Percentiles rank a stretch among this genome's conserved stretches.
Evolutionary conservation across 2,113 vertebrate species (phyloP).

Genomic region (Lasiurus cinereus): DNA sequence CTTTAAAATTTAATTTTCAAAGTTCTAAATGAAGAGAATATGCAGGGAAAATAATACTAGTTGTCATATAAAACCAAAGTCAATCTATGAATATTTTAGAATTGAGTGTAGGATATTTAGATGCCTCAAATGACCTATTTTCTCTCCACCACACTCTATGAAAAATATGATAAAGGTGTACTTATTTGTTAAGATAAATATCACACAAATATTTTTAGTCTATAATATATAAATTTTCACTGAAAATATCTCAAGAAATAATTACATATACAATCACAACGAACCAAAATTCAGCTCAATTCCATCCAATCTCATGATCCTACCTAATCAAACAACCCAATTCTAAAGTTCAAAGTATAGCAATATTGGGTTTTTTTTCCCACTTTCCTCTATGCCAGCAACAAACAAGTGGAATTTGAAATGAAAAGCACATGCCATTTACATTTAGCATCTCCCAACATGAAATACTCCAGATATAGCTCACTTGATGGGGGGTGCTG

Average conservation of each 20-base stretch:
- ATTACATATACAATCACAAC: constrained; percentile 46
- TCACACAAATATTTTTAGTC: background rate
- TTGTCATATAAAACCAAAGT: constrained; percentile 22
- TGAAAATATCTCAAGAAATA: background rate
- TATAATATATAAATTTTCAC: background rate
- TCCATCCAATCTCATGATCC: background rate
- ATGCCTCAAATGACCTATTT: constrained; percentile 51
- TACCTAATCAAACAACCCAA: background rate
- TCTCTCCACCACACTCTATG: background rate
- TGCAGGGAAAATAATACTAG: constrained; percentile 22
- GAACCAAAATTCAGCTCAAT: constrained; percentile 32
- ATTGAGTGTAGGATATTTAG: constrained; percentile 13
- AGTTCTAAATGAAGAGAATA: constrained; percentile 19
- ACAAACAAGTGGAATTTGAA: background rate
- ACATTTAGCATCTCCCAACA: background rate
- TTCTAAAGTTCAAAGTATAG: constrained; percentile 53
- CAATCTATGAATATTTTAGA: constrained; percentile 44
- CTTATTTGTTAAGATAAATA: constrained; percentile 26
- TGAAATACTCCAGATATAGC: background rate
- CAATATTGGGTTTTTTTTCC: background rate
- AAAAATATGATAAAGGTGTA: background rate
- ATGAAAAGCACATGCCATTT: background rate
- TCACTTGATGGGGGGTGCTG: background rate
- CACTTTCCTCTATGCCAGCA: background rate
- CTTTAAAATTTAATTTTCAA: constrained; percentile 55